phyloP scores from a whole-genome alignment of 2,797 vertebrate species.

The Bryconaethiops microstoma region DNA sequence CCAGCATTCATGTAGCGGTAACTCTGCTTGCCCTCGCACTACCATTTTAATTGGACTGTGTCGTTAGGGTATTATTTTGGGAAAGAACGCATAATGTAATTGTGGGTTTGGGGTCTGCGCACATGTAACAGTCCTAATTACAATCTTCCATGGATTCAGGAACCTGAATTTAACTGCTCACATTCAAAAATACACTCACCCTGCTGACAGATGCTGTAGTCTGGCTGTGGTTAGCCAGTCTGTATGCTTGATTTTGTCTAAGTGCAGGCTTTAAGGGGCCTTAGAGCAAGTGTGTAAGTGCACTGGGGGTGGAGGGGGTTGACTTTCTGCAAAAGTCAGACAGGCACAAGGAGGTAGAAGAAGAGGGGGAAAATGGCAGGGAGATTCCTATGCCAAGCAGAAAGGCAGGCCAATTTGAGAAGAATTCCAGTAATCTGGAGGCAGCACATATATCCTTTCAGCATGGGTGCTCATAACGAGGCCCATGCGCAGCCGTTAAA shows the following conservation, averaged over 20 bases:
- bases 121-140: constrained; percentile 77
- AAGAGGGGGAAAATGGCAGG: constrained; percentile 42
- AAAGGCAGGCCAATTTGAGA: constrained; percentile 61
- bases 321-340: constrained; percentile 55
- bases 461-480: constrained; percentile 60
- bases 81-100: constrained; percentile 67
- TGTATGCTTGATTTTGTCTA: constrained; percentile 59
- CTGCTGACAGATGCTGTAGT: constrained; percentile 57
- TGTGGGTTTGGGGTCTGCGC: constrained; percentile 70
- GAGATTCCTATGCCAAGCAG: constrained; percentile 53
- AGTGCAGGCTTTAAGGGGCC: constrained; percentile 62
- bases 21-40: constrained; percentile 24
- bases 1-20: constrained; percentile 15
- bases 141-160: constrained; percentile 69
- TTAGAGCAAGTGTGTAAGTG: constrained; percentile 54
- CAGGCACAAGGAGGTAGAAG: constrained; percentile 29
- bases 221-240: constrained; percentile 57
- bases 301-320: constrained; percentile 50
- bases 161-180: constrained; percentile 66
- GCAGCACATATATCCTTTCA: constrained; percentile 66
- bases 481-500: constrained; percentile 57
- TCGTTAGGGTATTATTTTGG: constrained; percentile 64
- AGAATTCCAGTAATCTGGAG: constrained; percentile 69
- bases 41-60: constrained; percentile 33
- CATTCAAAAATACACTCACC: constrained; percentile 62